Percentiles rank a stretch among this genome's conserved stretches.
Conservation (phyloP, 1,140 invertebrate species). For the Procambarus clarkii region DNA sequence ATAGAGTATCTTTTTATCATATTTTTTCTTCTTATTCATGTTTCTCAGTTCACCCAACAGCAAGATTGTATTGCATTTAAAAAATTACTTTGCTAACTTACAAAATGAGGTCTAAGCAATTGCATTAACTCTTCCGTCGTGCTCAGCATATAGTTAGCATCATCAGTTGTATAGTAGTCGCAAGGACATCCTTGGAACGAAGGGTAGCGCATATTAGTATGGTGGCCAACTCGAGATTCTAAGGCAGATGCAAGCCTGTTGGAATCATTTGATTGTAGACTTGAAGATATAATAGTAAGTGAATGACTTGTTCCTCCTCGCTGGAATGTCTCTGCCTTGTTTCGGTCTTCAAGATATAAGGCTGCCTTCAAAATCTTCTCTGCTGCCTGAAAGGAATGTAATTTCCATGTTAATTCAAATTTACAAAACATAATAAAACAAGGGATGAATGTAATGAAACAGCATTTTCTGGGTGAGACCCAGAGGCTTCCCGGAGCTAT, state of each 20-base stretch:
- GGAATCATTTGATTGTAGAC: neutral
- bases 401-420: neutral
- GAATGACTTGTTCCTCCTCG: neutral
- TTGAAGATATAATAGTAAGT: neutral
- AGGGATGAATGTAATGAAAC: no score
- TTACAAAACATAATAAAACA: no score
- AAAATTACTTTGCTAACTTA: no score
- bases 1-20: no score
- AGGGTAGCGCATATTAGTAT: neutral
- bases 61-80: no score
- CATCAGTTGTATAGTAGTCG: neutral
- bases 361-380: slow-evolving; percentile 33
- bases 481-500: no score
- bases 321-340: neutral
- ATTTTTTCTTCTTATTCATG: no score
- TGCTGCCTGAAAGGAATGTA: slow-evolving; percentile 11
- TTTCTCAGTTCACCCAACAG: no score
- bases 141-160: neutral
- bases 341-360: neutral
- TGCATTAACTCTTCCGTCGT: neutral
- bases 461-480: no score
- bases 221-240: neutral
- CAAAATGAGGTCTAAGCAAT: neutral
- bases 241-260: neutral
- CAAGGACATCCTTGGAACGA: neutral